Conservation (phyloP, 2,113 vertebrate genomes). For the Rhabdornis inornatus region DNA sequence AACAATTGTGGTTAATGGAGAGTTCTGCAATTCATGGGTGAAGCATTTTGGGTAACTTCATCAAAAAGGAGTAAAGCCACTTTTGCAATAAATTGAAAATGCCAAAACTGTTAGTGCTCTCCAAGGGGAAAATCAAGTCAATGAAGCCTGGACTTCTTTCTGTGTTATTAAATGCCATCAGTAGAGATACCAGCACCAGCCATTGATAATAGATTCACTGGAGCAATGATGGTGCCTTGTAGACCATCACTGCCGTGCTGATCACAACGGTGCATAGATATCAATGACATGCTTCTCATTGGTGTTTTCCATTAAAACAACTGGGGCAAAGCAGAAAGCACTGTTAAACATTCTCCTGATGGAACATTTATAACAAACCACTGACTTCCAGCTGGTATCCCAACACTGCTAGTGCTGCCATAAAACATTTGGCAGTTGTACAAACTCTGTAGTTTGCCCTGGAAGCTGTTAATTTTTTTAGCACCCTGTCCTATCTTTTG, state of each 20-base stretch:
- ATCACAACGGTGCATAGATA: not conserved
- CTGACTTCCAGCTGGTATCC: not conserved
- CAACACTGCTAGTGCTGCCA: fast-evolving
- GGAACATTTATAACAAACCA: not conserved
- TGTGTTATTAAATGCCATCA: not conserved
- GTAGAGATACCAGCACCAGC: not conserved
- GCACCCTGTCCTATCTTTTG: not conserved
- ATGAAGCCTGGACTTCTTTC: not conserved
- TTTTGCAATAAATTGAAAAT: not conserved
- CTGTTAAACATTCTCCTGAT: not conserved
- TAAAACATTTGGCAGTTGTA: not conserved
- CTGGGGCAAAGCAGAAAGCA: not conserved
- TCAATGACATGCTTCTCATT: not conserved
- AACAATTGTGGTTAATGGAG: not conserved
- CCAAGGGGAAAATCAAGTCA: not conserved
- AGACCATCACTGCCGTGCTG: not conserved
- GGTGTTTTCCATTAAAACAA: not conserved
- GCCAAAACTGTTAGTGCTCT: not conserved
- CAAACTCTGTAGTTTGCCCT: not conserved
- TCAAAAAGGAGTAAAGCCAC: not conserved
- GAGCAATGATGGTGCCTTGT: not conserved
- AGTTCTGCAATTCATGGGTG: not conserved
- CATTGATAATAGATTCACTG: not conserved
- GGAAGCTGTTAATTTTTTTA: not conserved
- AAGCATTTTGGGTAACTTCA: not conserved